Percentiles rank a stretch among this genome's conserved stretches.
phyloP scores from a whole-genome alignment of 2,888 invertebrate species.

The Ophonus ardosiacus region DNA sequence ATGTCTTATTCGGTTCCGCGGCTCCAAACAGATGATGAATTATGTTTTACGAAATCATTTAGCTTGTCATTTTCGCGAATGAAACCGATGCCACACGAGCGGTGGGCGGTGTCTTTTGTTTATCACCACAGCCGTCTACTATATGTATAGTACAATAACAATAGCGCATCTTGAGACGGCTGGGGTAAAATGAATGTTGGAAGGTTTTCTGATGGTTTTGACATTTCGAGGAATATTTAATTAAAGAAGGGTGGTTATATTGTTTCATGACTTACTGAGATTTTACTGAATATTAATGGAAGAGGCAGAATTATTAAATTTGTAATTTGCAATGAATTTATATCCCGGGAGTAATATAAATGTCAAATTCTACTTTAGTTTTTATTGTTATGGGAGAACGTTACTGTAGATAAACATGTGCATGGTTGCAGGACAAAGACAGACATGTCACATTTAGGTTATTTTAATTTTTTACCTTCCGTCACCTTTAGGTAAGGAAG shows the following conservation, averaged over 20 bases:
- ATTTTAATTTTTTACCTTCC: too few relatives aligned
- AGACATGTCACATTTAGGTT: too few relatives aligned
- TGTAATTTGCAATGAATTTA: constrained; percentile 4
- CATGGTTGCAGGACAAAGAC: too few relatives aligned
- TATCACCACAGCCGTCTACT: not conserved
- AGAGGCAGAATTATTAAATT: constrained; percentile 1
- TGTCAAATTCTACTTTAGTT: not conserved
- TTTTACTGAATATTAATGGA: not conserved
- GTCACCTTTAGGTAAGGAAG: too few relatives aligned
- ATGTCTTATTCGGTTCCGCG: constrained; percentile 19
- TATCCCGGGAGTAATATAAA: not conserved
- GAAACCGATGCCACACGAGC: constrained; percentile 15
- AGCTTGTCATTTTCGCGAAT: constrained; percentile 40
- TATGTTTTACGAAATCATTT: constrained; percentile 46
- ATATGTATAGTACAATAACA: constrained; percentile 17
- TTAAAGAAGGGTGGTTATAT: constrained; percentile 33
- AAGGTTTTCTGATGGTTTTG: constrained; percentile 27
- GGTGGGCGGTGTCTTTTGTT: constrained; percentile 29
- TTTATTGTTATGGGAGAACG: not conserved
- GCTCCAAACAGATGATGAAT: constrained; percentile 42
- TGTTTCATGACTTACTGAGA: constrained; percentile 23
- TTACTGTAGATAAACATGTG: too few relatives aligned
- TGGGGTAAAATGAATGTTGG: constrained; percentile 3
- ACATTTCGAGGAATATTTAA: constrained; percentile 44
- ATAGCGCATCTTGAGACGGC: not conserved